Conservation (phyloP, 2,113 vertebrate genomes). For the Callospermophilus lateralis region DNA sequence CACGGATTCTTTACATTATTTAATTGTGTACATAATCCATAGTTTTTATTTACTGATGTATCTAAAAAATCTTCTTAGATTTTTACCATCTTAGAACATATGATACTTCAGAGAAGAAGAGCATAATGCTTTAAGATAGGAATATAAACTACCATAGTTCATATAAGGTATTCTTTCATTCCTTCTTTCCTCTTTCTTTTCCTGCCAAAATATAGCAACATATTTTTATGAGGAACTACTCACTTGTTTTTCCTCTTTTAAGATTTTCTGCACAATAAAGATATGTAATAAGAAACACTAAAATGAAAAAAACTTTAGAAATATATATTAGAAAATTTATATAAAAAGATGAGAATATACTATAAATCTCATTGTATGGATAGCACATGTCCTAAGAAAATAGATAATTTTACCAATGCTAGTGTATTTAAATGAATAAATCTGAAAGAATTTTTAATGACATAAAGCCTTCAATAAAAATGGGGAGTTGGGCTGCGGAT, state of each 20-base stretch:
- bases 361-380: background rate
- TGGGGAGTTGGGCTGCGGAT: too few relatives aligned
- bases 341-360: background rate
- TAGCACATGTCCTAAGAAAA: background rate
- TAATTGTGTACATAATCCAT: background rate
- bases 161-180: background rate
- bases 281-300: background rate
- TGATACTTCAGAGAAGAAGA: too few relatives aligned
- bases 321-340: too few relatives aligned
- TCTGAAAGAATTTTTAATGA: background rate
- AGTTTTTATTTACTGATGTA: background rate
- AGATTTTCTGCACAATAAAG: background rate
- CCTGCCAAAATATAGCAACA: background rate
- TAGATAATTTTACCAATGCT: background rate
- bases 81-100: too few relatives aligned
- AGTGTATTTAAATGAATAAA: background rate
- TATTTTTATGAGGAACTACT: background rate
- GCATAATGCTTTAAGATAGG: too few relatives aligned
- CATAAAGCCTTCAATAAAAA: background rate
- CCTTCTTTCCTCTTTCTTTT: background rate
- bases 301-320: background rate
- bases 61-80: background rate
- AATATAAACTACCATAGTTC: too few relatives aligned
- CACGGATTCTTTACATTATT: background rate
- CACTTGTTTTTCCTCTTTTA: background rate